Conservation (phyloP, 2,888 invertebrate species). For the Andrena flavipes region DNA sequence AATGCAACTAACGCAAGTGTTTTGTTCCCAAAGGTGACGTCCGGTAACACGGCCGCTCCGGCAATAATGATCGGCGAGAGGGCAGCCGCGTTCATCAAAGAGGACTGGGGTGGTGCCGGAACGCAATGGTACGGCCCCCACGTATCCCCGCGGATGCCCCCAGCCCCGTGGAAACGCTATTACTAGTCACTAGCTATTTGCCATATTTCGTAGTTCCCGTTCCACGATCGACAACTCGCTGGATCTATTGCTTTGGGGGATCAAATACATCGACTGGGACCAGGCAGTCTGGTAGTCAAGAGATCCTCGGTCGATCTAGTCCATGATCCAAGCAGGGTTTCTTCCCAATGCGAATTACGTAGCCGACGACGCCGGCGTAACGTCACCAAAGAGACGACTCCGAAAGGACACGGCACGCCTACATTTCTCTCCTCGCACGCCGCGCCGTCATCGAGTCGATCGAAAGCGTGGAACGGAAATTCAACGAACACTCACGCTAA, state of each 20-base stretch:
- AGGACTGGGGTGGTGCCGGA: conserved; percentile 84
- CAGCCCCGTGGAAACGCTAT: conserved; percentile 33
- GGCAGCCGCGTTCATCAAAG: conserved; percentile 86
- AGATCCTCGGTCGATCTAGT: conserved; percentile 52
- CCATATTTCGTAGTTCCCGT: conserved; percentile 76
- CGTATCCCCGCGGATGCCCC: conserved; percentile 52
- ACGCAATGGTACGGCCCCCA: conserved; percentile 78
- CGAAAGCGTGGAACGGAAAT: conserved; percentile 24
- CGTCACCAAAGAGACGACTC: conserved; percentile 38
- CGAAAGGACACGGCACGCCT: conserved; percentile 4
- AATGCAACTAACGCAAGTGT: not conserved
- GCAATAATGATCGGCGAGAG: conserved; percentile 88
- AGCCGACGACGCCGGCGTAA: conserved; percentile 11
- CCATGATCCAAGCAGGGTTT: conserved; percentile 37
- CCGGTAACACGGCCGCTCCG: conserved; percentile 87
- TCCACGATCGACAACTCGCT: conserved; percentile 74
- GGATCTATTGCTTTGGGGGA: conserved; percentile 79
- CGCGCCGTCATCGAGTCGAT: conserved; percentile 23
- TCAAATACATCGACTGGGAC: conserved; percentile 78
- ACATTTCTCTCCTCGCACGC: conserved; percentile 19
- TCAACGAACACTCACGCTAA: not conserved
- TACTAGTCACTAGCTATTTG: conserved; percentile 71
- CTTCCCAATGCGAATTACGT: not conserved
- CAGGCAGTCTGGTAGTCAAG: conserved; percentile 72
- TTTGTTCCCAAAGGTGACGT: conserved; percentile 73